Conservation (phyloP, 2,113 vertebrate species). For the Glareola pratincola region DNA sequence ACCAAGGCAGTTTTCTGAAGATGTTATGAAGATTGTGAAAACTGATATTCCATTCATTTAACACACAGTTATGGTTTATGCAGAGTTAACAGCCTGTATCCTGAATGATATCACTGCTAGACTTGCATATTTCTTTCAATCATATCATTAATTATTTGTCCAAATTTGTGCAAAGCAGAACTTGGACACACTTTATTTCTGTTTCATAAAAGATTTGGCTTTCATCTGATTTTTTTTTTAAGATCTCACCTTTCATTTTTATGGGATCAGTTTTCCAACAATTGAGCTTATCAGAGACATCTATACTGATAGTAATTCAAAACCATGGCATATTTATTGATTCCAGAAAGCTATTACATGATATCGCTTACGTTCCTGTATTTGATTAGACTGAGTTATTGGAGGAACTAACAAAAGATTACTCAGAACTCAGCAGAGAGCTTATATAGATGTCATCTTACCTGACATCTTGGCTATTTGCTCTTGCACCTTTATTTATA, state of each 20-base stretch:
- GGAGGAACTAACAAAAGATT: conserved; percentile 32
- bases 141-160: background rate
- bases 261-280: conserved; percentile 50
- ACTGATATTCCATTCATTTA: background rate
- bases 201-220: background rate
- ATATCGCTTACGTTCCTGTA: conserved; percentile 10
- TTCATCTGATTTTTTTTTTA: conserved; percentile 12
- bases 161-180: background rate
- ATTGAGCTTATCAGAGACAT: conserved; percentile 44
- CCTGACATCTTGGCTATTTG: background rate
- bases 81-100: background rate
- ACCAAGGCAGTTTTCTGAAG: background rate
- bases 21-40: background rate
- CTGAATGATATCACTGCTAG: background rate
- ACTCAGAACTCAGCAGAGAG: conserved; percentile 14
- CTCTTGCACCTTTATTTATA: conserved; percentile 10
- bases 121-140: background rate
- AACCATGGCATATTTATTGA: conserved; percentile 57
- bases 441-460: background rate
- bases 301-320: conserved; percentile 45
- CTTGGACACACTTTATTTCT: background rate
- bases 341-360: conserved; percentile 56
- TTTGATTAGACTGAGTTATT: conserved; percentile 52
- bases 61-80: background rate
- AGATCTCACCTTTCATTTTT: conserved; percentile 31